phyloP scores from a whole-genome alignment of 2,888 invertebrate species.

The Thalpophila matura region DNA sequence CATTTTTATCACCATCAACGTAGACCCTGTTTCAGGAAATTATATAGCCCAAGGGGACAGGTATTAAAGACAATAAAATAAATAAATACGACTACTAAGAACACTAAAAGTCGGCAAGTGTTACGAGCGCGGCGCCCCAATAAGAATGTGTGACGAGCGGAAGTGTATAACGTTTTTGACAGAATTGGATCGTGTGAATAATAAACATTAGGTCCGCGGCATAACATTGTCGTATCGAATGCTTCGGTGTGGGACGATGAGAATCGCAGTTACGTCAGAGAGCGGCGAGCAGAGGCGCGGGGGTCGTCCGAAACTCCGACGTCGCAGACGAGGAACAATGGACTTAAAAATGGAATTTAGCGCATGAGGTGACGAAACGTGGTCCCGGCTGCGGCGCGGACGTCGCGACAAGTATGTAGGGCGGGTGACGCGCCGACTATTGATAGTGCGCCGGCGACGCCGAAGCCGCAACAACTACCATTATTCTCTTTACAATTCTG shows the following conservation, averaged over 20 bases:
- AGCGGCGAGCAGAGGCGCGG: conserved; percentile 55
- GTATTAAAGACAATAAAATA: conserved; percentile 66
- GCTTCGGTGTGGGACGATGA: conserved; percentile 70
- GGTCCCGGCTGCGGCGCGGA: conserved; percentile 73
- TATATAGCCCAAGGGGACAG: conserved; percentile 51
- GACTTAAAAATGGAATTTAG: conserved; percentile 82
- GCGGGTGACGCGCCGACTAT: conserved; percentile 83
- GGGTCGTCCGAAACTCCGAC: conserved; percentile 58
- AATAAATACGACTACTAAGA: conserved; percentile 59
- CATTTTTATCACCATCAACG: conserved; percentile 64
- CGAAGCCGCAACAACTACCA: conserved; percentile 61
- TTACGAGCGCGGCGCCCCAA: conserved; percentile 68
- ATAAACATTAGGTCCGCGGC: conserved; percentile 78
- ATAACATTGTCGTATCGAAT: conserved; percentile 72
- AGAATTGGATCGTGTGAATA: conserved; percentile 84
- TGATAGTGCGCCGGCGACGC: conserved; percentile 76
- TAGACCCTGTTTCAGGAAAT: conserved; percentile 58
- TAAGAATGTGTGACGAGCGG: conserved; percentile 73
- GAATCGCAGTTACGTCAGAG: conserved; percentile 70
- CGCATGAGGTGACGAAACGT: conserved; percentile 81
- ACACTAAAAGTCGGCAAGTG: conserved; percentile 53
- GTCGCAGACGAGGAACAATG: conserved; percentile 74
- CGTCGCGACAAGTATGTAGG: conserved; percentile 82
- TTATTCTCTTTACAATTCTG: conserved; percentile 66
- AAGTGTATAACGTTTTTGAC: conserved; percentile 77